Evolutionary conservation across 2,797 vertebrate genomes (phyloP).

Genomic region (Neostethus bicornis): DNA sequence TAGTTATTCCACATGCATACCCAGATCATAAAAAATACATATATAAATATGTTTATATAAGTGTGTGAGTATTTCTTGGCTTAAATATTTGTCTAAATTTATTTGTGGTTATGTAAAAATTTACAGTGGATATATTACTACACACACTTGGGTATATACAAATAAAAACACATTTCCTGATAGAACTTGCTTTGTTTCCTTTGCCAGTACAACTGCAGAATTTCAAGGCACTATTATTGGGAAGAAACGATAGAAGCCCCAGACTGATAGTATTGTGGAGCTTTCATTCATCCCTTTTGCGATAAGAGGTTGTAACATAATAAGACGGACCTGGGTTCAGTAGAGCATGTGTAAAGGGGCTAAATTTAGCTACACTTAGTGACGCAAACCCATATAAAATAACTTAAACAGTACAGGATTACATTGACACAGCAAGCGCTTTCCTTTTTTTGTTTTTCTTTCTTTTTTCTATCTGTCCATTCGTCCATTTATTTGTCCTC

Average conservation of each 20-base stretch:
- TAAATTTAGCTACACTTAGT: slow-evolving; percentile 52
- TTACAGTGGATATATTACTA: slow-evolving; percentile 42
- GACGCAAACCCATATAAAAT: slow-evolving; percentile 29
- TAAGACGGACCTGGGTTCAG: slow-evolving; percentile 52
- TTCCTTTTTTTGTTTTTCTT: slow-evolving; percentile 22
- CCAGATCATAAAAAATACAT: slow-evolving; percentile 39
- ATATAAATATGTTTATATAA: slow-evolving; percentile 49
- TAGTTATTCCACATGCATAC: slow-evolving; percentile 46
- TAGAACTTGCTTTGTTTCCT: slow-evolving; percentile 40
- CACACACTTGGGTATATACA: no score
- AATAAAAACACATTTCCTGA: neutral
- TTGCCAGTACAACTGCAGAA: slow-evolving; percentile 38
- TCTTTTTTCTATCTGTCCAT: slow-evolving; percentile 1
- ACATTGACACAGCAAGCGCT: neutral
- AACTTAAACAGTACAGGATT: slow-evolving; percentile 3
- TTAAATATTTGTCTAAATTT: slow-evolving; percentile 44
- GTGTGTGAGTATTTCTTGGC: no score
- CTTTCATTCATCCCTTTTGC: slow-evolving; percentile 39
- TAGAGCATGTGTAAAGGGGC: slow-evolving; percentile 25
- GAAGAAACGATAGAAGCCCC: slow-evolving; percentile 20
- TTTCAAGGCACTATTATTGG: slow-evolving; percentile 28
- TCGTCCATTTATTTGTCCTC: neutral
- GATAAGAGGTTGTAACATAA: slow-evolving; percentile 34
- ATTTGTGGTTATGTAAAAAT: slow-evolving; percentile 47
- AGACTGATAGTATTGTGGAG: slow-evolving; percentile 24